These are phyloP conservation scores for Chaetogeoica ovagalla DNA, from an alignment of 2,888 invertebrate genomes.

Conservation along the genomic window DNA sequence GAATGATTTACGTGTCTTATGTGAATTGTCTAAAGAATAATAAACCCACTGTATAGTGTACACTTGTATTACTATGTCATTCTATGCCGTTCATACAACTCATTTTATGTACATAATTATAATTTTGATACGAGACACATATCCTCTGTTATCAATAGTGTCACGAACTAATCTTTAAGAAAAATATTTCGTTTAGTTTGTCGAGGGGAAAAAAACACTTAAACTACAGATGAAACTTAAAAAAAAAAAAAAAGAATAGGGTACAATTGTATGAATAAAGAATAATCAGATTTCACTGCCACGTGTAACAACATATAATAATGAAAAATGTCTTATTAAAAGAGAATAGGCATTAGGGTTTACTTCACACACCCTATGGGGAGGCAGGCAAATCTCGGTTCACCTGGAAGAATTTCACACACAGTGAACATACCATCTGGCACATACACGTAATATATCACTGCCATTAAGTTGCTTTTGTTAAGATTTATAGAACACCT, in stretches of 20 bases:
- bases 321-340: slow-evolving; percentile 37
- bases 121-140: slow-evolving; percentile 6
- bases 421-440: slow-evolving; percentile 38
- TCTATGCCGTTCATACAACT: not conserved
- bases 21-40: not conserved
- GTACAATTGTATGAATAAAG: slow-evolving; percentile 31
- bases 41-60: not conserved
- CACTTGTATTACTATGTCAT: too few relatives aligned
- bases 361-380: slow-evolving; percentile 35
- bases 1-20: not conserved
- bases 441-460: not conserved
- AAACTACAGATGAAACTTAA: slow-evolving; percentile 27
- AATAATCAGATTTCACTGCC: slow-evolving; percentile 41
- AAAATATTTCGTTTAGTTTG: slow-evolving; percentile 1
- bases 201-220: not conserved
- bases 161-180: slow-evolving; percentile 13
- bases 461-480: slow-evolving; percentile 37
- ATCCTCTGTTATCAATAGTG: slow-evolving; percentile 19
- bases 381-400: slow-evolving; percentile 35
- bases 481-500: slow-evolving; percentile 23
- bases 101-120: not conserved
- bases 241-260: slow-evolving; percentile 27
- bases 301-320: slow-evolving; percentile 33
- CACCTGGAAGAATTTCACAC: slow-evolving; percentile 46
- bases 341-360: slow-evolving; percentile 30